Evolutionary conservation across 2,888 invertebrate genomes (phyloP).

Genomic region (Pocota personata): DNA sequence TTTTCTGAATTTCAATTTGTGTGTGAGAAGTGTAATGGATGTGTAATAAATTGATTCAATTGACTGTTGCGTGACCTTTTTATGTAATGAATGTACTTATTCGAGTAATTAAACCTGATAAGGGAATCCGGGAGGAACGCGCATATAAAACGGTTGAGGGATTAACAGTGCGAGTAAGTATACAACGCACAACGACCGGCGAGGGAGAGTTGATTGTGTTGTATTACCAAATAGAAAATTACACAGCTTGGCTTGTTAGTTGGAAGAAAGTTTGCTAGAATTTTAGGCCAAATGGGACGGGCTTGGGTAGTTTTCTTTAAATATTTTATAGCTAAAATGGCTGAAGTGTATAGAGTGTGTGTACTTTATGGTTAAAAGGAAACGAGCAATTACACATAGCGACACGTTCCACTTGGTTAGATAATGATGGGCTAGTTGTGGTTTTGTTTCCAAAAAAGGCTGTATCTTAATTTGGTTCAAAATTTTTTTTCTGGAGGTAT

Average conservation of each 20-base stretch:
- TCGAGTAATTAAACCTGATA: conserved; percentile 31
- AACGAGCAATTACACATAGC: conserved; percentile 7
- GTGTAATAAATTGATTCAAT: conserved; percentile 11
- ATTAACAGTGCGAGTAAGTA: neutral
- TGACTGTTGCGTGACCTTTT: conserved; percentile 28
- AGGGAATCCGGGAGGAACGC: neutral
- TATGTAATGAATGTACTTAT: conserved; percentile 23
- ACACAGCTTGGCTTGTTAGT: neutral
- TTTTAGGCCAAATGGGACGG: neutral
- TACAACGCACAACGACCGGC: neutral
- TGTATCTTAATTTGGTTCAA: neutral
- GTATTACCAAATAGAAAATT: conserved; percentile 1
- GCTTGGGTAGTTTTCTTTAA: conserved; percentile 14
- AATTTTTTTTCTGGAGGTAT: too few relatives aligned
- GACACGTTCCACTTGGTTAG: conserved; percentile 31
- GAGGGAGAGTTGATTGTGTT: neutral
- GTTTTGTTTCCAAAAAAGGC: neutral
- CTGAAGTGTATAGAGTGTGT: neutral
- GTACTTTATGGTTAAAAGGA: conserved; percentile 29
- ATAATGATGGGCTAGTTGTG: neutral
- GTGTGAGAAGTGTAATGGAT: conserved; percentile 6
- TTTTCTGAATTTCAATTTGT: neutral
- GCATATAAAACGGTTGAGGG: neutral
- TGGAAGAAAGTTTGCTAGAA: conserved; percentile 10
- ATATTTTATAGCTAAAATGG: conserved; percentile 6